Evolutionary conservation across 2,888 invertebrate genomes (phyloP), one percentile per base, ranked within the genome.

Genomic region (Koerneria pararmatus): DNA sequence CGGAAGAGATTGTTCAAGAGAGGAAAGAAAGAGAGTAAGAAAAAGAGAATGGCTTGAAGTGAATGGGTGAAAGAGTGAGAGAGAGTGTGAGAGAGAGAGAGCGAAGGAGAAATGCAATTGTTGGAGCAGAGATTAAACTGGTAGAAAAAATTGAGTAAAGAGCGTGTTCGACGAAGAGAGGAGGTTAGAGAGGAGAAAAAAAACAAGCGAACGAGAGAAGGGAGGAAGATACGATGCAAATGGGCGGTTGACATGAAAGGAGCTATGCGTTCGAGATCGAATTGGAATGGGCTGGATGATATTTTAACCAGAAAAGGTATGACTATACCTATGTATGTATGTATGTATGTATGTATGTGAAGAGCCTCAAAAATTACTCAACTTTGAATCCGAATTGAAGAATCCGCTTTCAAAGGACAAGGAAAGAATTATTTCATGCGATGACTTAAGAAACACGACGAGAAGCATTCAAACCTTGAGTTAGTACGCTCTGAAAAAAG

Each of bases 141-240:
- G 37, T 8, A 22, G 35, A 32, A 1, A 5, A 27, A 34, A 22
- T 22, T 29, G 59, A 19, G 22, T 22, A 37, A 29, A 22, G 51
- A 11, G 6, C 22, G 19, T 6, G 51, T 8, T 22, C 6, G 27
- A 11, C 27, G 41, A 24, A 53, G 53, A 24, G 53, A 53, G 53
- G 22, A 24, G 22, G 53, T n/a, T 15, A 53, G 53, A 24, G 53
- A 53, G 53, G 22, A 24, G 22, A 24, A 53, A 24, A 53, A 32
- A 31, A 29, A 24, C 11, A 8, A 32, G 58, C 58, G 46, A 41
- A 58, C 46, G 58, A 58, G 46, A 58, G 58, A 58, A 37, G 41
- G 58, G 58, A 41, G 27, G 58, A 58, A 58, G 46, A 41, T 58
- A 41, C 41, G 41, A 58, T 58, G 58, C 37, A 58, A 58, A 58